Evolutionary conservation across 2,888 invertebrate species (phyloP), one percentile per base, ranked within the genome.

Genomic region (Eudemis profundana): DNA sequence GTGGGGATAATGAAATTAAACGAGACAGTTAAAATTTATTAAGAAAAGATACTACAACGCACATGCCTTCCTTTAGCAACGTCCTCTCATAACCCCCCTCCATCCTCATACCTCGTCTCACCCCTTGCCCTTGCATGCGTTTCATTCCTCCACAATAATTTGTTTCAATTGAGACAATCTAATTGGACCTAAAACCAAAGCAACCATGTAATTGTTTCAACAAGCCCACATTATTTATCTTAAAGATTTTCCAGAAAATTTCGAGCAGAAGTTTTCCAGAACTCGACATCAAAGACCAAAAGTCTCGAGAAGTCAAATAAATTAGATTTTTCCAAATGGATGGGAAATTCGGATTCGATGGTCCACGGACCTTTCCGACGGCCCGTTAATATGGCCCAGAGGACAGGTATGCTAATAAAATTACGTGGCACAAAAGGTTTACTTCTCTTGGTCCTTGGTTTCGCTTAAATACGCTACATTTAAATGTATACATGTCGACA

Each of bases 381-480:
- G 51, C 36, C 60, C 49, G 66, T 69, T 65, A 69, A 68, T 64
- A 63, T 66, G 56, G 60, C 57, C 66, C 61, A 53, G 44, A 63
- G 66, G 68, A 69, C 63, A 66, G 68, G 56, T 62, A 70, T 68
- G 66, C 61, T 71, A 69, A 70, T 70, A 71, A 63, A 69, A 70
- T 71, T 69, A 70, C 69, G 69, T 67, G 70, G 62, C 68, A 65
- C 53, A 49, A 61, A 69, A 50, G 61, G 66, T 42, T 44, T 29
- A 19, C 50, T 51, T 14, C 44, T 23, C 19, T 61, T 61, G 56
- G 49, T 21, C 2, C 21, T 47, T 56, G 17, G 40, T 44, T 51
- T 51, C 1, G 1, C 4, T 40, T 5, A 38, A n/a, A n/a, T n/a
- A n/a, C n/a, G n/a, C n/a, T n/a, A n/a, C n/a, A n/a, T n/a, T n/a